Evolutionary conservation across 1,140 invertebrate species (phyloP).

Genomic region (Lordiphosa mommai): DNA sequence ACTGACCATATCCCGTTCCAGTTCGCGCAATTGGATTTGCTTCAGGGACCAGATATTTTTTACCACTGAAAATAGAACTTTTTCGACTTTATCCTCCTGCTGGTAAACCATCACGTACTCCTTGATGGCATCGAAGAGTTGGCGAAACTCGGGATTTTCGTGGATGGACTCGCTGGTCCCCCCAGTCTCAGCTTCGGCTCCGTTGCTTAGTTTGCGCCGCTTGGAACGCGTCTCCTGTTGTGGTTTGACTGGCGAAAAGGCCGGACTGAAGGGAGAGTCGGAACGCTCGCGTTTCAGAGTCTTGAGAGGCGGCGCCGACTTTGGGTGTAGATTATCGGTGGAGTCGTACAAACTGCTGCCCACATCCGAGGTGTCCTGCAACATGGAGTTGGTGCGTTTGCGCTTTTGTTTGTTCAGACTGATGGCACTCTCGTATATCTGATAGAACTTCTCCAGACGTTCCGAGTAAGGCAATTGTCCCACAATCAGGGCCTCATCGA

Average conservation of each 20-base stretch:
- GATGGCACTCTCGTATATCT: constrained; percentile 58
- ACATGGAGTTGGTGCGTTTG: constrained; percentile 31
- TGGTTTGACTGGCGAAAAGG: constrained; percentile 58
- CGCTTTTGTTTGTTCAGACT: constrained; percentile 41
- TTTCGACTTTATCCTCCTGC: constrained; percentile 49
- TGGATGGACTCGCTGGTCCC: constrained; percentile 2
- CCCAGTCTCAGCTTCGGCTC: constrained; percentile 29
- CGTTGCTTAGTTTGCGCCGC: constrained; percentile 46
- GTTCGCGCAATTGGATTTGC: constrained; percentile 44
- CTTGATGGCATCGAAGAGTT: constrained; percentile 43
- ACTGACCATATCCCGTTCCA: constrained; percentile 37
- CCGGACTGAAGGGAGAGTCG: constrained; percentile 56
- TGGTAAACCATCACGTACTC: constrained; percentile 57
- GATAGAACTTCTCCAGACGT: constrained; percentile 69
- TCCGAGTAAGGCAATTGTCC: constrained; percentile 40
- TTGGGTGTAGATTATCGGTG: constrained; percentile 44
- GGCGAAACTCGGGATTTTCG: constrained; percentile 45
- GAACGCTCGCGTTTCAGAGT: constrained; percentile 61
- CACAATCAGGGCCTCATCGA: constrained; percentile 59
- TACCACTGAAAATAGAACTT: constrained; percentile 41
- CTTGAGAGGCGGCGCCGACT: constrained; percentile 1
- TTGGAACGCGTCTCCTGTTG: constrained; percentile 43
- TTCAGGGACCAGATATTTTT: constrained; percentile 51
- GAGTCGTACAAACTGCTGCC: constrained; percentile 68
- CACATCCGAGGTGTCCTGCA: constrained; percentile 51